phyloP scores from a whole-genome alignment of 2,113 vertebrate genomes.

The Scortum barcoo region DNA sequence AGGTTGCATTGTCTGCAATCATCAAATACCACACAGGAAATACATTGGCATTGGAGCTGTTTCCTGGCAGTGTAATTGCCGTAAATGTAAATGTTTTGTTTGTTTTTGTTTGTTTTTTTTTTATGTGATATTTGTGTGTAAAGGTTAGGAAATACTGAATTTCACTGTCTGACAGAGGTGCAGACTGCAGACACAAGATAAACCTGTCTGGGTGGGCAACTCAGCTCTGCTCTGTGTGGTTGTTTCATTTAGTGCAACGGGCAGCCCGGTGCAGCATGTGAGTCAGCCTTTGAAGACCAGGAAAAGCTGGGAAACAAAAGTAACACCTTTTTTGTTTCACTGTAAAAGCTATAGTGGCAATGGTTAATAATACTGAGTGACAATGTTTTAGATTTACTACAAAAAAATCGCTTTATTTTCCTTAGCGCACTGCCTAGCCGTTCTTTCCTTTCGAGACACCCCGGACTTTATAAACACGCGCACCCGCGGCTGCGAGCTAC shows the following conservation, averaged over 20 bases:
- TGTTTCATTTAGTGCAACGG: not conserved
- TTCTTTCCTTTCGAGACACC: rapidly evolving
- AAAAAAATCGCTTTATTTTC: not conserved
- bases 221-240: not conserved
- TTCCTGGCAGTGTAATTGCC: not conserved
- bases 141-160: not conserved
- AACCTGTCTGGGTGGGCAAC: not conserved
- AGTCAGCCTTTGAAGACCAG: too few relatives aligned
- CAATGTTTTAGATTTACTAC: not conserved
- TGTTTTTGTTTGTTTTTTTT: too few relatives aligned
- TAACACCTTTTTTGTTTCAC: rapidly evolving
- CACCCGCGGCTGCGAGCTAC: not conserved
- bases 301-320: not conserved
- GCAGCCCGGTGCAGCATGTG: not conserved
- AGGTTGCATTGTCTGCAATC: not conserved
- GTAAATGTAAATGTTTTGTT: too few relatives aligned
- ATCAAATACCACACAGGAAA: not conserved
- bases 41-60: not conserved
- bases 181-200: not conserved
- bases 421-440: conserved; percentile 3
- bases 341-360: too few relatives aligned
- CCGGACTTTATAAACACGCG: not conserved
- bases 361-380: rapidly evolving
- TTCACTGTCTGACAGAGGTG: not conserved
- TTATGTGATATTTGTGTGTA: not conserved